Base-by-base conservation (phyloP, 2,797 vertebrate genomes). In the Moxostoma hubbsi region DNA sequence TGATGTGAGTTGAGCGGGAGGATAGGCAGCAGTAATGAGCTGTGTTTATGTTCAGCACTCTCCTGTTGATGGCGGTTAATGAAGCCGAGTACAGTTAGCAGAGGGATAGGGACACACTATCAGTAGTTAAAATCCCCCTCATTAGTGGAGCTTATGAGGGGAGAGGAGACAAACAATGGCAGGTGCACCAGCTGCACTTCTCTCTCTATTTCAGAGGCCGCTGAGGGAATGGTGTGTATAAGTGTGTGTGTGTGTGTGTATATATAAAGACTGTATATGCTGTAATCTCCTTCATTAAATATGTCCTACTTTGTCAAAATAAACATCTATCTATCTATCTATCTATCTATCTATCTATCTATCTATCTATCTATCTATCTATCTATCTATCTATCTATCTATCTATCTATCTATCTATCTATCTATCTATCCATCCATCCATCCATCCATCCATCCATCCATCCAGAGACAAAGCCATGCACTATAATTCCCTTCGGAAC, bases 61-160 rank as follows among this genome's bases (percentile, higher is more conserved):
- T 92, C 90, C 90, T 91, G 91, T 91, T 92, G 93, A 93, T 91
- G 91, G 89, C 79, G 62, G 89, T 89, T 94, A 93, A 93, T 93
- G 92, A 93, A 92, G 93, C 92, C 91, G 85, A 86, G 85, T 87
- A 92, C 90, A 92, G 90, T 92, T 90, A 89, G 89, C 85, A 79
- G 86, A 88, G 89, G 89, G 86, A 89, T 90, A 87, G 92, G 89
- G 91, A 88, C 89, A 87, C 86, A 69, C 83, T 85, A 85, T 83
- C 85, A 81, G 81, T 93, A 93, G 93, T 94, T 94, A 93, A 91
- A 91, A 88, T 88, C 84, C 86, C 84, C 84, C 88, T 86, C 89
- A 92, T 94, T 94, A 85, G 90, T 92, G 91, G 87, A 80, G 89
- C 87, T 89, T 72, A 6, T 46, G 83, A 89, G 84, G 90, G 80